Evolutionary conservation across 2,113 vertebrate genomes (phyloP), one percentile per base, ranked within the genome.

Genomic region (Callopanchax toddi): DNA sequence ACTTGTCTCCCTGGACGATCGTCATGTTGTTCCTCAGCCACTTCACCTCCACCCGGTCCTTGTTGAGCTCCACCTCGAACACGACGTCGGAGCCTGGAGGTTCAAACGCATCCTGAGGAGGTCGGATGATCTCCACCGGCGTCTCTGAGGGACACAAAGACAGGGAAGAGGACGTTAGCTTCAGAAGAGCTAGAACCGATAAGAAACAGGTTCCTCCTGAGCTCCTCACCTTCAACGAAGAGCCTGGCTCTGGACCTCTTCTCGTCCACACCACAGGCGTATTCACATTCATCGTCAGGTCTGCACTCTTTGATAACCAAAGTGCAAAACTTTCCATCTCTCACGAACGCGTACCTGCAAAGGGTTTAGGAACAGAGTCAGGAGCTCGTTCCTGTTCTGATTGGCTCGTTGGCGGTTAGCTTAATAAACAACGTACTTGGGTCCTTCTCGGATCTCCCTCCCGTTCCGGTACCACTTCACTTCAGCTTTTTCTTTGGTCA

Each of bases 1-100:
- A 95, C 77, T 99, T 99, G 84, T 99, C 97, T 85, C 97, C 96
- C 78, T 98, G 97, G 63, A 98, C 91, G 0, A 99, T 87, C 2
- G 96, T 92, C 96, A 99, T 99, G 66, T 99, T 99, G 83, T 98
- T 99, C 84, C 96, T 95, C 57, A 99, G 20, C 97, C 97, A 99
- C 56, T 96, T 97, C 60, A 99, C 96, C 71, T 99, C 95, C 71
- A 97, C 95, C 51, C 94, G 93, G 74, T 99, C 97, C 86, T 99
- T 99, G 87, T 99, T 99, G 49, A 99, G 91, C 71, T 99, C 97
- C 22, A 94, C 96, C 58, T 93, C 94, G 69, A 95, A 99, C 62
- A 97, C 90, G 3, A 98, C 89, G 72, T 99, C 97, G 10, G 94
- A 77, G 74, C 96, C 96, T 20, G 97, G 97, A 58, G 96, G 91